Evolutionary conservation across 2,888 invertebrate genomes (phyloP).

Genomic region (Dryocosmus kuriphilus): DNA sequence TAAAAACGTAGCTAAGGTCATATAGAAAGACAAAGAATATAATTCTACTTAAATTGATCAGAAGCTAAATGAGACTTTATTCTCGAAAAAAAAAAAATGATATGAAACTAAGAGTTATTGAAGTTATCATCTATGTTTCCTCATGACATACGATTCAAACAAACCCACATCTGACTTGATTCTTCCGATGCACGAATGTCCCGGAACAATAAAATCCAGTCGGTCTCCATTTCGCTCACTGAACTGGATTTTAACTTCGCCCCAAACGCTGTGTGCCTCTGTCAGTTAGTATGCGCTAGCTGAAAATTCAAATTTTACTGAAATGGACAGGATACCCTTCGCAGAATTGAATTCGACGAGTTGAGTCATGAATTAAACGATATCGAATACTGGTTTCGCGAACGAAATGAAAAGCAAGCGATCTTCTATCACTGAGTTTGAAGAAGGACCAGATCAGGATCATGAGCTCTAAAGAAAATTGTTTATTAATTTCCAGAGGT

Average conservation of each 20-base stretch:
- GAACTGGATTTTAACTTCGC: conserved; percentile 44
- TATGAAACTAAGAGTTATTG: neutral
- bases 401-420: conserved; percentile 54
- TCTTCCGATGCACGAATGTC: conserved; percentile 41
- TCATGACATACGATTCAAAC: neutral
- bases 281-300: conserved; percentile 38
- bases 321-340: conserved; percentile 44
- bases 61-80: neutral
- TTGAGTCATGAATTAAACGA: conserved; percentile 50
- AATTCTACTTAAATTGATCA: too few relatives aligned
- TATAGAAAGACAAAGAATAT: too few relatives aligned
- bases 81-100: neutral
- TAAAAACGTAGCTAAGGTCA: too few relatives aligned
- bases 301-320: conserved; percentile 51
- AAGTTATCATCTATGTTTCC: neutral
- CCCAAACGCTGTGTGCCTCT: conserved; percentile 46
- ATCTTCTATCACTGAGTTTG: conserved; percentile 44
- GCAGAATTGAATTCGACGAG: conserved; percentile 48
- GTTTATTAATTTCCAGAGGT: neutral
- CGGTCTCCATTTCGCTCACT: conserved; percentile 25
- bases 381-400: conserved; percentile 54
- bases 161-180: neutral
- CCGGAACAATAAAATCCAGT: conserved; percentile 48
- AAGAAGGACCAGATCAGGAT: neutral
- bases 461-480: neutral